These are phyloP conservation scores for Pocillopora damicornis DNA, from an alignment of 64 coral and sea anemone genomes.

Conservation along the genomic window DNA sequence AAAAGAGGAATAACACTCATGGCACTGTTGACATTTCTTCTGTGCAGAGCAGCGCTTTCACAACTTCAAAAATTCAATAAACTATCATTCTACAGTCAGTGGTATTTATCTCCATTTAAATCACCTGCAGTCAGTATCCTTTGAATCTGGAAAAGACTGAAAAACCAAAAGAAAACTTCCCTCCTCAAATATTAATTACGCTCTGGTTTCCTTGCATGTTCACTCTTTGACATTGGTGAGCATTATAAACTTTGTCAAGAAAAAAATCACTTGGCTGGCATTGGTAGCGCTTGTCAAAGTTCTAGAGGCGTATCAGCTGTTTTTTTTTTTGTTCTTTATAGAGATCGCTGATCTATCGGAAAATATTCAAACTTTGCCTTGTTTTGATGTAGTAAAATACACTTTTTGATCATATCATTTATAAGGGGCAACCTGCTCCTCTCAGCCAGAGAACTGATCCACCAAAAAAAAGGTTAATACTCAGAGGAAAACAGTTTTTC, in stretches of 20 bases:
- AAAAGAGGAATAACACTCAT: background rate
- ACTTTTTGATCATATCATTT: constrained; percentile 15
- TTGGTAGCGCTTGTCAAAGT: too few relatives aligned
- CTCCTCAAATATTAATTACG: background rate
- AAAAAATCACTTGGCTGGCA: background rate
- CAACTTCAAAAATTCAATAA: background rate
- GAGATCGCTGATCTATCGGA: background rate
- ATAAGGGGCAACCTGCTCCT: background rate
- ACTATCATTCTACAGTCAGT: background rate
- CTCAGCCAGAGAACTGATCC: background rate
- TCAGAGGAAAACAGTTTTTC: background rate
- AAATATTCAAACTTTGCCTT: background rate
- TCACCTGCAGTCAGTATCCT: background rate
- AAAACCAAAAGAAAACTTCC: background rate
- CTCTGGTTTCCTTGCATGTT: background rate
- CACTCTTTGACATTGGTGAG: background rate
- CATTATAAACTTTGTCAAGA: background rate
- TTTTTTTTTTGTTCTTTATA: background rate
- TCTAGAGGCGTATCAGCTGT: too few relatives aligned
- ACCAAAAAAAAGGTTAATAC: background rate
- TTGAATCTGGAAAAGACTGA: background rate
- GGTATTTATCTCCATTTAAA: background rate
- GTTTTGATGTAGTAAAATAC: constrained; percentile 25
- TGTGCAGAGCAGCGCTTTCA: background rate
- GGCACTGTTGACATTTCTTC: background rate